Base-by-base conservation (phyloP, 2,888 invertebrate genomes). In the Trypoxylon attenuatum region DNA sequence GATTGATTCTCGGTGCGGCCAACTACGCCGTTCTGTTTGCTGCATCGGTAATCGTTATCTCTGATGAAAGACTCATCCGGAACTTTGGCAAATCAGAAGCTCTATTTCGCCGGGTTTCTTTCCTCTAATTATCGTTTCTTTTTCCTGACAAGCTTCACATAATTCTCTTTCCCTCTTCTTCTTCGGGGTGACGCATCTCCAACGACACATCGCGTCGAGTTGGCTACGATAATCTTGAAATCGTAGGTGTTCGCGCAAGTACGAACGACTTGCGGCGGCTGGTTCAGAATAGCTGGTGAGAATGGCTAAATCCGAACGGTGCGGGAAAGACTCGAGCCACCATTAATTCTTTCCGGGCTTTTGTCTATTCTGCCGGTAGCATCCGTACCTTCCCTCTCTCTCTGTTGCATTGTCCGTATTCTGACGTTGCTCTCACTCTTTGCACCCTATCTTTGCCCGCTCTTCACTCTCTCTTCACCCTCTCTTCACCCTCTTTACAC, bases 261-360 rank as follows among this genome's bases (percentile, higher is more conserved):
- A n/a, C n/a, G n/a, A n/a, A n/a, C n/a, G n/a, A n/a, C n/a, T n/a
- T n/a, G n/a, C n/a, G n/a, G n/a, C n/a, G n/a, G n/a, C n/a, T n/a
- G n/a, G n/a, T 53, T 53, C 19, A 46, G 16, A 23, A 56, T 49
- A 55, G 13, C 55, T 47, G 29, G 53, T 25, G 55, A n/a, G n/a
- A n/a, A n/a, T n/a, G n/a, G 33, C 13, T 33, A 13, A 42, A 43
- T 39, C 18, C 51, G 62, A 64, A 71, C 55, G 60, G 27, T 51
- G 52, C 58, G 61, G 61, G 65, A 65, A 53, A 71, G 60, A 51
- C 46, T 42, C 39, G 38, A 43, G n/a, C 22, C 13, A 70, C 72
- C 73, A 78, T 81, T 81, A 81, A 79, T 81, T 80, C 76, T 77
- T 79, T 79, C 79, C 77, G 75, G 60, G 50, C 73, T 76, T 78